Evolutionary conservation across 2,888 invertebrate genomes (phyloP), one percentile per base, ranked within the genome.

Genomic region (Ochropleura leucogaster): DNA sequence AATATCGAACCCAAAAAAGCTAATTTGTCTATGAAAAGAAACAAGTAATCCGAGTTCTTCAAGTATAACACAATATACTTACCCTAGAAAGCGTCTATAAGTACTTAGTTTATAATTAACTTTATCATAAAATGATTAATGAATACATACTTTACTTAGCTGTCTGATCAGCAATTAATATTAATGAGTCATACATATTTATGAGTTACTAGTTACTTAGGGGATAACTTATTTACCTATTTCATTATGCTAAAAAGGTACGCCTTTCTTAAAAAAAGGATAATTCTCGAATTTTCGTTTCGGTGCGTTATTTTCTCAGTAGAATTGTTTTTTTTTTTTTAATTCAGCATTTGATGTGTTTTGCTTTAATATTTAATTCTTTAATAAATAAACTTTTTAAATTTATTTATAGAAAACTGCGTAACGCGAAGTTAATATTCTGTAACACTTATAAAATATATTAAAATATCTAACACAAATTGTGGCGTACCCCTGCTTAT

Each of bases 1-100:
- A 4, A 68, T 49, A 5, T 12, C 49, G 14, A 59, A 14, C 40
- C 4, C 5, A 12, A 44, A 65, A 55, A 9, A 16, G 30, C 20
- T 53, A 53, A 4, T 18, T 47, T 30, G 1, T 9, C 14, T 12
- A 62, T 49, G 20, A 0, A 46, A 59, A 80, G 0, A 49, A 72
- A n/a, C 6, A 59, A 44, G 12, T 44, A 66, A 57, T 30, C 16
- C 65, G 83, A 81, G 81, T 70, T 79, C 79, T 79, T 83, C 49
- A 49, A 67, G 59, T 69, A 70, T 51, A 62, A 62, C 9, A 70
- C 71, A n/a, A 70, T 46, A 9, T 69, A 59, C 6, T 67, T 78
- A 72, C 4, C 49, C 70, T 80, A 72, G n/a, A 68, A 72, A 79
- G 73, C 83, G 59, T 47, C 67, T 68, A 68, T 57, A 72, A 53